These are phyloP conservation scores for Cancer borealis DNA, from an alignment of 2,888 invertebrate species.

Conservation along the genomic window DNA sequence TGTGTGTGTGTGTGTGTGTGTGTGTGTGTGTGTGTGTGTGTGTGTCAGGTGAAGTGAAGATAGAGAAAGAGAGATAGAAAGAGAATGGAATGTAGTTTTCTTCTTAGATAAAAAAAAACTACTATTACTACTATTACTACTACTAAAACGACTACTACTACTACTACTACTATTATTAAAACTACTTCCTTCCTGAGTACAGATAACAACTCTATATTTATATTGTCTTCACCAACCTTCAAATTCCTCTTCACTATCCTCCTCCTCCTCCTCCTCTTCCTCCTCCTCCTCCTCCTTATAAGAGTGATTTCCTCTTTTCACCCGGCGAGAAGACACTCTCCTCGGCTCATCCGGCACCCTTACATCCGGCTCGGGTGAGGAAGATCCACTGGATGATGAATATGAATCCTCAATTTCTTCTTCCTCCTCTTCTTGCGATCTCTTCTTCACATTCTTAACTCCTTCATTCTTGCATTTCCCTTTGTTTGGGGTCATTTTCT, in stretches of 20 bases:
- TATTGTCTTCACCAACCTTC: not conserved
- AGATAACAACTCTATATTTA: not conserved
- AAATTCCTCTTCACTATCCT: constrained; percentile 6
- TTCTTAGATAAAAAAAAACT: too few species aligned
- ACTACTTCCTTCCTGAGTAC: not conserved
- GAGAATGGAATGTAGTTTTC: too few species aligned
- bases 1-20: constrained; percentile 46
- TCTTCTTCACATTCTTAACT: not conserved
- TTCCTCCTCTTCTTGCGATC: not conserved
- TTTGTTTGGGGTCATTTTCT: too few species aligned
- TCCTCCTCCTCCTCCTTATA: constrained; percentile 38
- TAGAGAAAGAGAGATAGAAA: not conserved
- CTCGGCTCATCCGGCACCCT: not conserved
- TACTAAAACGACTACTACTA: not conserved
- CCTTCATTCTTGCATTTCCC: not conserved
- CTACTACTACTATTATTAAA: not conserved
- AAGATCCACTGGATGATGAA: constrained; percentile 31
- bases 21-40: constrained; percentile 43
- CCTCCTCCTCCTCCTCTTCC: not conserved
- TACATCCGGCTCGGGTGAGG: constrained; percentile 46
- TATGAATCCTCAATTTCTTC: not conserved
- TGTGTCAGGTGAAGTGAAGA: not conserved
- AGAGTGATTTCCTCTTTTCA: not conserved
- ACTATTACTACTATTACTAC: not conserved
- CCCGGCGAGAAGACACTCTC: constrained; percentile 13